These are phyloP conservation scores for Rhopalosiphum nymphaeae DNA, from an alignment of 2,888 invertebrate genomes.

Conservation along the genomic window DNA sequence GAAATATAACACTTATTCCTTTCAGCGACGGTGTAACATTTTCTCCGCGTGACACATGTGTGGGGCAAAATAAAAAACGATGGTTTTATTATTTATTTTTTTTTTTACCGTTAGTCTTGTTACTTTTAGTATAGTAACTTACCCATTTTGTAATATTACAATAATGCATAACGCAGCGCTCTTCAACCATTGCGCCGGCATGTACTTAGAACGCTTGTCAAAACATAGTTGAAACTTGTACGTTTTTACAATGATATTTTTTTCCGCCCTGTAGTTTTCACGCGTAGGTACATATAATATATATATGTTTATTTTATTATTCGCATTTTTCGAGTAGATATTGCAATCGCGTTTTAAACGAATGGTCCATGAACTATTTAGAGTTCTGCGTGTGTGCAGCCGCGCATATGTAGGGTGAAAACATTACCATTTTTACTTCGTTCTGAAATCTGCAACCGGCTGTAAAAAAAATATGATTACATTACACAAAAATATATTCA, in stretches of 20 bases:
- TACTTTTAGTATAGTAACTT: neutral
- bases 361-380: neutral
- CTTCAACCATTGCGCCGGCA: neutral
- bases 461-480: neutral
- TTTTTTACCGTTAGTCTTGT: neutral
- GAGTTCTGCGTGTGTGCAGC: neutral
- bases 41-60: neutral
- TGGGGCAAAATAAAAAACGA: neutral
- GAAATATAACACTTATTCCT: constrained; percentile 19
- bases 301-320: neutral
- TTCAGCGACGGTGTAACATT: neutral
- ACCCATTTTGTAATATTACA: neutral
- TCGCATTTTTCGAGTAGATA: neutral
- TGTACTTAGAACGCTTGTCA: constrained; percentile 17
- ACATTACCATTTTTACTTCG: constrained; percentile 6
- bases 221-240: neutral
- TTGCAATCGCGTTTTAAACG: constrained; percentile 9
- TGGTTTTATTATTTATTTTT: neutral
- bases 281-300: neutral
- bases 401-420: neutral
- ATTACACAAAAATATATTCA: constrained; percentile 6
- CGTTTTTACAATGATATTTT: neutral
- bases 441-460: neutral
- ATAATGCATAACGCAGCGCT: neutral
- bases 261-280: neutral